Evolutionary conservation across 1,140 invertebrate genomes (phyloP).

Genomic region (Drosophila santomea): DNA sequence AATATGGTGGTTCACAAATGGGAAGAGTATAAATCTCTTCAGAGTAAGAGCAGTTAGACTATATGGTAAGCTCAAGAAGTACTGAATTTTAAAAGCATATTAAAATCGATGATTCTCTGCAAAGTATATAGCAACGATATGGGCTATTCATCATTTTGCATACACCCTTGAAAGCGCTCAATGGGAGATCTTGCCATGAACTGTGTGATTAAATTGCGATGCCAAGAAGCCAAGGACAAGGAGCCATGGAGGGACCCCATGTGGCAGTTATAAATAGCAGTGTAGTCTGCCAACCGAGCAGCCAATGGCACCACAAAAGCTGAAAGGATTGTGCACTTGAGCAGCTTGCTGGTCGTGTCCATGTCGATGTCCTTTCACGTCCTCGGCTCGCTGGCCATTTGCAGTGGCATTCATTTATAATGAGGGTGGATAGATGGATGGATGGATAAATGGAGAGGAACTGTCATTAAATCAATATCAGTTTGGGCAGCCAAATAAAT

Average conservation of each 20-base stretch:
- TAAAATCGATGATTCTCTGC: background rate
- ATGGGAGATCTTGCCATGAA: conserved; percentile 16
- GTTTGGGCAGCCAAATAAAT: conserved; percentile 40
- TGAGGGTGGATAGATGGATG: conserved; percentile 12
- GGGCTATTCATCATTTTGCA: background rate
- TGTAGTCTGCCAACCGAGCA: background rate
- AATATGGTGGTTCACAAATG: conserved; percentile 9
- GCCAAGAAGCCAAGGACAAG: conserved; percentile 41
- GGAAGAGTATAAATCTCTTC: background rate
- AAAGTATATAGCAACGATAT: background rate
- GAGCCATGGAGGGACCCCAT: conserved; percentile 23
- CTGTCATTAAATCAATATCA: conserved; percentile 69
- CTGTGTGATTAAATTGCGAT: conserved; percentile 25
- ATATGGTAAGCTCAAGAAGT: background rate
- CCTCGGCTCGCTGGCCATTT: conserved; percentile 42
- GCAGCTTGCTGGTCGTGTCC: conserved; percentile 15
- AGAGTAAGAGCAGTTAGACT: background rate
- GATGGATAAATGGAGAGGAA: conserved; percentile 18
- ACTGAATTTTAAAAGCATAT: background rate
- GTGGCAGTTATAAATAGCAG: conserved; percentile 9
- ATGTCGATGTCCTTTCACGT: conserved; percentile 28
- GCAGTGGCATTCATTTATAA: conserved; percentile 58
- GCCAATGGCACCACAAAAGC: background rate
- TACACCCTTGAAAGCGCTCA: conserved; percentile 8
- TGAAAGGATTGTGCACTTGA: conserved; percentile 33